These are phyloP conservation scores for Cyphomyrus discorhynchus DNA, from an alignment of 2,113 vertebrate species.

Conservation along the genomic window DNA sequence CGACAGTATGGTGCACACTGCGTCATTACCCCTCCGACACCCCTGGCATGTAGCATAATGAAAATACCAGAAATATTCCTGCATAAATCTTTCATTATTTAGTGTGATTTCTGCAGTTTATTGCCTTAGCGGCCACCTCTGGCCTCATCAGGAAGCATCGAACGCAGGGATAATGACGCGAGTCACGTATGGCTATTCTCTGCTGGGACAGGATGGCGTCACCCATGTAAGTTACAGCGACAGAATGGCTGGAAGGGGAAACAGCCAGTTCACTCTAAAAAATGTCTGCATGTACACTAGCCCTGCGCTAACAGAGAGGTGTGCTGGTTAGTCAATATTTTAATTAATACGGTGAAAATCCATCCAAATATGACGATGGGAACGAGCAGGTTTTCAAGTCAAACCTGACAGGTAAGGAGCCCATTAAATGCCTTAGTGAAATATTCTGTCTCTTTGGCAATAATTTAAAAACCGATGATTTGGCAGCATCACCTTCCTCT, in stretches of 20 bases:
- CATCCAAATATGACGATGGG: neutral
- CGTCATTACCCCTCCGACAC: neutral
- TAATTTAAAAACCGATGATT: conserved; percentile 9
- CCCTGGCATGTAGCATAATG: neutral
- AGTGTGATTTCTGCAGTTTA: neutral
- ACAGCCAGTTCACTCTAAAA: neutral
- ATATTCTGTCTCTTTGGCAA: conserved; percentile 10
- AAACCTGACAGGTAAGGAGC: neutral
- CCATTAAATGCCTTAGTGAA: neutral
- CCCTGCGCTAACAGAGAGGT: neutral
- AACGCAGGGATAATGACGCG: neutral
- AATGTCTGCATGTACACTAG: neutral
- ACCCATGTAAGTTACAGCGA: neutral
- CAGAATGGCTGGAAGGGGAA: neutral
- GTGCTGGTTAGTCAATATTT: neutral
- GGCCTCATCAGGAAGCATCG: neutral
- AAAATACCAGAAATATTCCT: neutral
- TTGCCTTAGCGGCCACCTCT: neutral
- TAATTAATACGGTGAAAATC: neutral
- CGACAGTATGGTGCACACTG: neutral
- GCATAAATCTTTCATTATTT: neutral
- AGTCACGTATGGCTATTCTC: neutral
- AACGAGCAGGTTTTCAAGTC: neutral
- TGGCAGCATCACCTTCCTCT: conserved; percentile 1
- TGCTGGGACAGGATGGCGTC: neutral